phyloP scores from a whole-genome alignment of 1,140 invertebrate species.

The Heliconius nattereri region DNA sequence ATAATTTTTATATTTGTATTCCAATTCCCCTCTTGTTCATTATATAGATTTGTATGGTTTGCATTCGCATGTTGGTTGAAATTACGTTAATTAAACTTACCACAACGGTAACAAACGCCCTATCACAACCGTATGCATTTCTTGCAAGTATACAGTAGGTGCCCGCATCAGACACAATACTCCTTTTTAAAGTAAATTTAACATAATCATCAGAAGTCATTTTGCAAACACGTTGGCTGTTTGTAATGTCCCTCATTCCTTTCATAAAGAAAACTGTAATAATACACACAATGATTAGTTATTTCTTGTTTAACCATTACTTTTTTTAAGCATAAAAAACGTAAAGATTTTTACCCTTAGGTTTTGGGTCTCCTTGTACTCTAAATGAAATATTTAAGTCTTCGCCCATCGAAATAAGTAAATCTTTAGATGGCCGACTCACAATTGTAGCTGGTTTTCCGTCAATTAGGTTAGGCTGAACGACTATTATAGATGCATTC shows the following conservation, averaged over 20 bases:
- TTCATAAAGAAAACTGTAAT: conserved; percentile 91
- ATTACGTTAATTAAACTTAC: conserved; percentile 74
- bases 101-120: conserved; percentile 91
- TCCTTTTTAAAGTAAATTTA: conserved; percentile 92
- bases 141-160: conserved; percentile 96
- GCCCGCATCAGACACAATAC: conserved; percentile 92
- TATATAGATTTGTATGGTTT: neutral
- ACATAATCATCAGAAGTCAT: conserved; percentile 92
- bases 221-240: conserved; percentile 88
- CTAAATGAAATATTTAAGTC: conserved; percentile 91
- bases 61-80: neutral
- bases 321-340: too few relatives aligned
- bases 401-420: conserved; percentile 88
- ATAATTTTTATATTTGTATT: neutral
- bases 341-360: conserved; percentile 84
- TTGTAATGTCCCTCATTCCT: conserved; percentile 90
- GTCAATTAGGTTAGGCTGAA: conserved; percentile 82
- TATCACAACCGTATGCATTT: conserved; percentile 93
- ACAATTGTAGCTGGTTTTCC: conserved; percentile 90
- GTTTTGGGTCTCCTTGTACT: conserved; percentile 89
- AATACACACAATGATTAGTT: neutral
- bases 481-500: conserved; percentile 85
- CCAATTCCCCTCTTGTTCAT: neutral
- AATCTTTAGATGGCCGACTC: conserved; percentile 87
- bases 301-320: neutral